These are phyloP conservation scores for Tetramorium simillimum DNA, from an alignment of 1,140 invertebrate species.

Conservation along the genomic window DNA sequence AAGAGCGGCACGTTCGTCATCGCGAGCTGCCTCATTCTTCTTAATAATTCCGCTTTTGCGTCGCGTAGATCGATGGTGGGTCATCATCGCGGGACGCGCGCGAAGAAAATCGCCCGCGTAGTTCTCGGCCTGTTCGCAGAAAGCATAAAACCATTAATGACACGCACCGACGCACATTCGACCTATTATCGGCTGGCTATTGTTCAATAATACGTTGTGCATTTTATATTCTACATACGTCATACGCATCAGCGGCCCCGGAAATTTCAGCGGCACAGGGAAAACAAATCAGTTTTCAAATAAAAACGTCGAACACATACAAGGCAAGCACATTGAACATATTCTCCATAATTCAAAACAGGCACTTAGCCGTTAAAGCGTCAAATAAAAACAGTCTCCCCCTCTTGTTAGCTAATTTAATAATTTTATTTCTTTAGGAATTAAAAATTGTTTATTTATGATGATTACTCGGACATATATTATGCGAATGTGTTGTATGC, in stretches of 20 bases:
- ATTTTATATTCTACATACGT: conserved; percentile 76
- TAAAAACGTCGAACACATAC: conserved; percentile 74
- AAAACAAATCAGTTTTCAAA: conserved; percentile 75
- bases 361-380: conserved; percentile 66
- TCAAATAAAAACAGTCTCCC: conserved; percentile 68
- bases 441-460: not conserved
- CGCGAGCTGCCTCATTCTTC: conserved; percentile 22
- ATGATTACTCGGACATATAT: not conserved
- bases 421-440: conserved; percentile 20
- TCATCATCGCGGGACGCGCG: not conserved
- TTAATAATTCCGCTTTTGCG: conserved; percentile 6
- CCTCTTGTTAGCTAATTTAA: not conserved
- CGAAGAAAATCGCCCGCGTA: conserved; percentile 14
- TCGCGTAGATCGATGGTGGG: conserved; percentile 31
- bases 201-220: conserved; percentile 75
- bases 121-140: conserved; percentile 13
- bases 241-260: conserved; percentile 70
- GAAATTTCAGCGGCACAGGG: conserved; percentile 66
- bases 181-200: conserved; percentile 70
- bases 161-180: conserved; percentile 67
- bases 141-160: conserved; percentile 67
- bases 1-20: conserved; percentile 35
- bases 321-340: conserved; percentile 62
- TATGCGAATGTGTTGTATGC: not conserved
- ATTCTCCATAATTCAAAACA: conserved; percentile 73